Conservation (phyloP, 2,888 invertebrate species). For the Rhimphoctona megacephalus region DNA sequence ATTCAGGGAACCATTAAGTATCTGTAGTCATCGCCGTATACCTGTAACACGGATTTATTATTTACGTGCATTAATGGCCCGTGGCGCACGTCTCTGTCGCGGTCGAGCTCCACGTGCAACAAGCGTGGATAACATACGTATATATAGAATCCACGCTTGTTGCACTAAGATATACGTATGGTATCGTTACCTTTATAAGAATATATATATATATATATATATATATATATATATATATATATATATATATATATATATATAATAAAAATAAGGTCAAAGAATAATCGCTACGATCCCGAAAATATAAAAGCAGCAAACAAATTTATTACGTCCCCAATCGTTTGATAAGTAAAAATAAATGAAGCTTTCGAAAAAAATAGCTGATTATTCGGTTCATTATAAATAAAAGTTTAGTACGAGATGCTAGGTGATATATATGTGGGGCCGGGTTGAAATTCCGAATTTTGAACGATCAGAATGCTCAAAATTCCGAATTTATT, state of each 20-base stretch:
- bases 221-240: too few species aligned
- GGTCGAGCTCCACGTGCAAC: conserved; percentile 44
- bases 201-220: too few species aligned
- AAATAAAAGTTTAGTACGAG: neutral
- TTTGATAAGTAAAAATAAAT: neutral
- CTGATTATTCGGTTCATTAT: too few species aligned
- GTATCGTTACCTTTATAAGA: neutral
- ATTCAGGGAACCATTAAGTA: conserved; percentile 20
- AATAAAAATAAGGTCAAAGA: neutral
- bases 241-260: too few species aligned
- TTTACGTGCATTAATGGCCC: conserved; percentile 61
- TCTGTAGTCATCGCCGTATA: conserved; percentile 21
- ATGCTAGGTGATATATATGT: neutral
- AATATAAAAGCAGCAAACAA: neutral
- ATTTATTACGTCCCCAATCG: neutral
- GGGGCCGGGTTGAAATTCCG: too few species aligned
- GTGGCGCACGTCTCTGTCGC: conserved; percentile 25
- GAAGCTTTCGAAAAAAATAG: too few species aligned
- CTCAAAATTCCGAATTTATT: too few species aligned
- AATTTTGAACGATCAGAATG: too few species aligned
- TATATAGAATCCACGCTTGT: neutral
- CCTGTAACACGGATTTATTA: conserved; percentile 52
- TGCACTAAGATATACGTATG: neutral
- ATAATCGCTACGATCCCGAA: neutral
- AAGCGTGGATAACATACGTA: conserved; percentile 16